phyloP scores from a whole-genome alignment of 2,888 invertebrate genomes.

The Calameuta pallipes region DNA sequence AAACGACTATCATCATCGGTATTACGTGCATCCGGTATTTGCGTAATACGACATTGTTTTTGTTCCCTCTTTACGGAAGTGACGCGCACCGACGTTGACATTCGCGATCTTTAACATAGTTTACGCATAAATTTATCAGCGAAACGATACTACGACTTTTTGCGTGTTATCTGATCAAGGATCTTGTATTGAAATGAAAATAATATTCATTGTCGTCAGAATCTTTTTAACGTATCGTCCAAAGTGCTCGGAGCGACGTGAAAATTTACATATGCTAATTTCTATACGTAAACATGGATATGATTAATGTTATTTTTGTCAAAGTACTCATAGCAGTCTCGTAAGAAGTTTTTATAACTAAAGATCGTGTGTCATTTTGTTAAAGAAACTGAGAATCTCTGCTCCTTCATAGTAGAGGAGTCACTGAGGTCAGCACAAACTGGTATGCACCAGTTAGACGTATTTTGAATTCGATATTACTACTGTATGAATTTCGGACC shows the following conservation, averaged over 20 bases:
- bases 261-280: too few relatives aligned
- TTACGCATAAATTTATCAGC: not conserved
- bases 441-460: conserved; percentile 22
- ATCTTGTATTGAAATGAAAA: not conserved
- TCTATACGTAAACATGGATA: too few relatives aligned
- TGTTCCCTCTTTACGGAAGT: not conserved
- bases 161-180: not conserved
- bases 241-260: not conserved
- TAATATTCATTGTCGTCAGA: not conserved
- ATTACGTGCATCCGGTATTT: not conserved
- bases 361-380: not conserved
- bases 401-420: conserved; percentile 34
- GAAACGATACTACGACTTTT: not conserved
- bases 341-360: not conserved
- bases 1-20: not conserved
- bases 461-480: conserved; percentile 13
- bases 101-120: not conserved
- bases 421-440: conserved; percentile 44
- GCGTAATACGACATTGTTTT: not conserved
- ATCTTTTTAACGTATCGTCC: not conserved
- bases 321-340: not conserved
- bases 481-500: conserved; percentile 25
- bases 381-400: not conserved
- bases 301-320: not conserved
- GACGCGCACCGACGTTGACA: not conserved